Conservation (phyloP, 2,113 vertebrate species). For the Saccopteryx leptura region DNA sequence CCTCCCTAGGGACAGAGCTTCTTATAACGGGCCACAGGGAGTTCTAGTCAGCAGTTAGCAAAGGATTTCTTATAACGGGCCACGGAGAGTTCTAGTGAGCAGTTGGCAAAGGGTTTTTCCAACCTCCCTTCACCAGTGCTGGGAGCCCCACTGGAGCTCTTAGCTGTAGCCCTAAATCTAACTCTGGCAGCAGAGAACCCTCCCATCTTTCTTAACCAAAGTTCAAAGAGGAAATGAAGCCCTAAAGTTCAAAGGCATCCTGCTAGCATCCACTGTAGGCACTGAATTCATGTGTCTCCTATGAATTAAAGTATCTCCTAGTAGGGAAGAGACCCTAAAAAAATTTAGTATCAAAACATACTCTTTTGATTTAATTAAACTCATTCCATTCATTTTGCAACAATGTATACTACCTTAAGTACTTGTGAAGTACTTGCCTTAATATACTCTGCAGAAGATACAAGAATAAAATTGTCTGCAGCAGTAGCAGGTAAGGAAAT, state of each 20-base stretch:
- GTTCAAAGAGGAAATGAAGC: constrained; percentile 35
- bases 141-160: neutral
- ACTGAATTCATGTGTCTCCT: neutral
- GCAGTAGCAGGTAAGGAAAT: neutral
- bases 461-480: neutral
- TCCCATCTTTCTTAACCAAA: neutral
- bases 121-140: neutral
- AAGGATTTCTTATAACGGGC: neutral
- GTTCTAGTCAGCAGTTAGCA: neutral
- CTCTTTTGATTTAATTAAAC: neutral
- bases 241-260: neutral
- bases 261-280: neutral
- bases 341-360: neutral
- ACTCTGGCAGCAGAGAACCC: neutral
- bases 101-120: neutral
- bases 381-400: neutral
- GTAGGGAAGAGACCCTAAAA: neutral
- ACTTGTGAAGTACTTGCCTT: neutral
- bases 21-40: neutral
- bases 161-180: neutral
- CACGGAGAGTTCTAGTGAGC: neutral
- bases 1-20: neutral
- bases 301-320: neutral
- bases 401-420: neutral
- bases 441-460: neutral